Evolutionary conservation across 2,797 vertebrate species (phyloP), one percentile per base, ranked within the genome.

Genomic region (Apodemus agrarius): DNA sequence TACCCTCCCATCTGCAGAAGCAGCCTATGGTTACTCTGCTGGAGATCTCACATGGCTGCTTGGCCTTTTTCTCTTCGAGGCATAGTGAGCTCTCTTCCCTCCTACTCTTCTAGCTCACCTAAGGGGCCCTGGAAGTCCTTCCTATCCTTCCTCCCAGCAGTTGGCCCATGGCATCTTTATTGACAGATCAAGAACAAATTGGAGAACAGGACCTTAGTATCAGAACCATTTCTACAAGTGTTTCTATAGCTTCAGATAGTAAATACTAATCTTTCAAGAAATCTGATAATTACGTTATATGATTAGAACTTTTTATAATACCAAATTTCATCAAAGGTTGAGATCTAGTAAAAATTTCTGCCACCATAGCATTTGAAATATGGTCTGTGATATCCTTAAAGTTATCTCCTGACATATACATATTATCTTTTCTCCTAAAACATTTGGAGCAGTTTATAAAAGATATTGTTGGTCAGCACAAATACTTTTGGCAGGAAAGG

Each of bases 251-350:
- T 69, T 72, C 21, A 72, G 34, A 4, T 72, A 31, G 34, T 9
- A 87, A 95, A 90, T 37, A 29, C 72, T 80, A 82, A 93, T 83
- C 7, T 6, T 96, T 63, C 65, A 22, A 14, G 26, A 49, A 79
- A 37, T 80, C 6, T 96, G 52, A 89, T 67, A 12, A 54, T 4
- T 67, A 86, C 61, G 24, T n/a, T 72, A 24, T 63, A 0, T 79
- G 11, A 75, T 94, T 8, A 93, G 19, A 89, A 46, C 24, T 67
- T 89, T 96, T 89, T 17, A 9, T 83, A 59, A 54, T 92, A 52
- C 3, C 6, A 76, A 72, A 4, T 91, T 93, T 96, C 94, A 79
- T 82, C n/a, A 86, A 86, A 40, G 43, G 3, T 89, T 84, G 12
- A 83, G 17, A 84, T 74, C 29, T 29, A 92, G 4, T 29, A 82